phyloP scores from a whole-genome alignment of 2,797 vertebrate species.

The Spheniscus humboldti region DNA sequence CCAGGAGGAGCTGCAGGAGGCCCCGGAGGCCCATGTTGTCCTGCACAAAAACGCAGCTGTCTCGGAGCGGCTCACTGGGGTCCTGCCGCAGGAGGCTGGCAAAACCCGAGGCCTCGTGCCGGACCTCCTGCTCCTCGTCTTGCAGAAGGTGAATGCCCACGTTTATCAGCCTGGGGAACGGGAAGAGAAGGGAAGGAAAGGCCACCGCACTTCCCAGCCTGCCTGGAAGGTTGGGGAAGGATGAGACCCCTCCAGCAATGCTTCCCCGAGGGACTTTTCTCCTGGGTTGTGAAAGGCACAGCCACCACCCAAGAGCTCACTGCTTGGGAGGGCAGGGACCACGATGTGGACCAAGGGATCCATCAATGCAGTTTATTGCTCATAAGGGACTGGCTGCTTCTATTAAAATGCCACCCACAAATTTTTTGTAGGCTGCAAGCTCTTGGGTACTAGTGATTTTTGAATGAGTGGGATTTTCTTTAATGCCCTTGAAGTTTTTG shows the following conservation, averaged over 20 bases:
- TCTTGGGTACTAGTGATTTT: background rate
- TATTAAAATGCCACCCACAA: background rate
- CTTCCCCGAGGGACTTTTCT: background rate
- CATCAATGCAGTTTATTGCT: background rate
- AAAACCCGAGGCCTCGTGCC: slow-evolving; percentile 76
- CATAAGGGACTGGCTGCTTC: background rate
- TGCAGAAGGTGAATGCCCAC: slow-evolving; percentile 81
- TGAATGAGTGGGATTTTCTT: background rate
- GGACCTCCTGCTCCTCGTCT: slow-evolving; percentile 83
- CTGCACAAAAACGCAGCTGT: slow-evolving; percentile 67
- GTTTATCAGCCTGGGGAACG: slow-evolving; percentile 75
- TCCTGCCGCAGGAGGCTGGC: slow-evolving; percentile 65
- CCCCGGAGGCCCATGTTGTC: slow-evolving; percentile 75
- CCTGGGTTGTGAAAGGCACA: background rate
- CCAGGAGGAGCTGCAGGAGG: slow-evolving; percentile 78
- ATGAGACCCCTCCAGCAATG: background rate
- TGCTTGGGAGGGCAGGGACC: background rate
- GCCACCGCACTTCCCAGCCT: rapidly evolving
- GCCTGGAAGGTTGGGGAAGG: background rate
- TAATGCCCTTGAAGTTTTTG: background rate
- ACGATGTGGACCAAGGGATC: rapidly evolving
- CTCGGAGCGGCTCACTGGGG: background rate
- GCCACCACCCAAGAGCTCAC: background rate
- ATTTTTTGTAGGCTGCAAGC: background rate
- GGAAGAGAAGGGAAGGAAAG: background rate